These are phyloP conservation scores for Nomada hirtipes DNA, from an alignment of 2,888 invertebrate species.

Conservation along the genomic window DNA sequence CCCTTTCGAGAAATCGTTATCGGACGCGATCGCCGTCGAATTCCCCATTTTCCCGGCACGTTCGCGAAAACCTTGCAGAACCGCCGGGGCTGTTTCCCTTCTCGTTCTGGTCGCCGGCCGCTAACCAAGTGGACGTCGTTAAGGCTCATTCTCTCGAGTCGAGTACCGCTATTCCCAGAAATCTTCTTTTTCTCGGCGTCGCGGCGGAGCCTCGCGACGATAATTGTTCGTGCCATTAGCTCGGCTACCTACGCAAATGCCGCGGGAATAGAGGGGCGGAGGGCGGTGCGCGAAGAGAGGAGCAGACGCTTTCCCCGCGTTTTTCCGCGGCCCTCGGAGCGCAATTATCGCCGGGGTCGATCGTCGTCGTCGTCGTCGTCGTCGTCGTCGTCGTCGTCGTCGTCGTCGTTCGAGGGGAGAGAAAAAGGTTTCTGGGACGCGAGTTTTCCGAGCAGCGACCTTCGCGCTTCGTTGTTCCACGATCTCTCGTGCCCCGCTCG, in stretches of 20 bases:
- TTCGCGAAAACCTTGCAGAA: neutral
- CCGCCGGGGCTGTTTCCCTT: neutral
- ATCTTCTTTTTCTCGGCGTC: conserved; percentile 15
- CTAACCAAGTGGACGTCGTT: conserved; percentile 51
- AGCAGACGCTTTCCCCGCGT: neutral
- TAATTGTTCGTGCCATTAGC: conserved; percentile 14
- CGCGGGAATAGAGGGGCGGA: conserved; percentile 1
- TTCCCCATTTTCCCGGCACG: neutral
- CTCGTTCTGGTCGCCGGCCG: neutral
- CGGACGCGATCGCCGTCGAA: too few relatives aligned
- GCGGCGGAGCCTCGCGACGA: conserved; percentile 16
- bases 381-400: too few relatives aligned
- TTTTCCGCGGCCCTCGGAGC: neutral
- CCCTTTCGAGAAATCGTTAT: too few relatives aligned
- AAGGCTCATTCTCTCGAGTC: conserved; percentile 36
- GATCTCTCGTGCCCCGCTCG: neutral
- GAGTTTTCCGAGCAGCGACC: conserved; percentile 9
- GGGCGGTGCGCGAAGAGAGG: neutral
- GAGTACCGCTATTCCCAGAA: conserved; percentile 37
- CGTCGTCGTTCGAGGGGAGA: neutral
- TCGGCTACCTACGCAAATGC: conserved; percentile 8
- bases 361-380: conserved; percentile 14
- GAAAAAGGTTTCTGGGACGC: conserved; percentile 51
- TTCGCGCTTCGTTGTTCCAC: conserved; percentile 13
- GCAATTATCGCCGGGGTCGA: neutral